Base-by-base conservation (phyloP, 35 echinoderm and acorn worm species). In the Ophiothrix spiculata region DNA sequence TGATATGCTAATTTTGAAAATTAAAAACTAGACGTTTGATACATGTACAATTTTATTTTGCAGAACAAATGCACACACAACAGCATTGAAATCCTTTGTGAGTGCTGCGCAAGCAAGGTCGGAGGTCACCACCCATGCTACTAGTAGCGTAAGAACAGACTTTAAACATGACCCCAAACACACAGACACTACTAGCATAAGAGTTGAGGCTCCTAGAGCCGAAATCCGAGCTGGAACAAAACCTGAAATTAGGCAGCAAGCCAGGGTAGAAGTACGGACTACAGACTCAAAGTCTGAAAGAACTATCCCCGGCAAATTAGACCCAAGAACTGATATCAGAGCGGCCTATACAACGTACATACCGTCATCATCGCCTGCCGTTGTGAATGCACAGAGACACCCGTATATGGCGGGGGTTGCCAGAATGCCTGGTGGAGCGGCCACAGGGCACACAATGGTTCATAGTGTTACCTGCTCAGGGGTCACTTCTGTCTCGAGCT, bases 321-420 rank as follows among this genome's bases (percentile, higher is more conserved):
- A 69, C 60, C 60, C 60, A n/a, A 69, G 60, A 28, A 69, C 60
- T 69, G 60, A 69, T 69, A 69, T 69, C 8, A 69, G 60, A 69
- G 8, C 60, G 23, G 60, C 16, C 16, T 69, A 69, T n/a, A 69
- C n/a, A n/a, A n/a, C 60, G 8, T 69, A 69, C 25, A 15, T 25
- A 28, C 29, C 29, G 23, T 69, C 60, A 25, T 69, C 60, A n/a
- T 49, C 42, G 19, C 19, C 42, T 6, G 42, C 42, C 19, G 60
- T 28, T 69, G 29, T 69, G 4, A 69, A 69, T n/a, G 25, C 60
- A 69, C 60, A 69, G 60, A 69, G 29, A 69, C 60, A 69, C 29
- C 23, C 60, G 29, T 69, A 69, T 69, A 69, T 69, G 60, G 60
- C 60, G 29, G 25, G 60, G 60, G 60, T 4, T 69, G 23, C 60